Evolutionary conservation across 2,113 vertebrate species (phyloP).

Genomic region (Ctenodactylus gundi): DNA sequence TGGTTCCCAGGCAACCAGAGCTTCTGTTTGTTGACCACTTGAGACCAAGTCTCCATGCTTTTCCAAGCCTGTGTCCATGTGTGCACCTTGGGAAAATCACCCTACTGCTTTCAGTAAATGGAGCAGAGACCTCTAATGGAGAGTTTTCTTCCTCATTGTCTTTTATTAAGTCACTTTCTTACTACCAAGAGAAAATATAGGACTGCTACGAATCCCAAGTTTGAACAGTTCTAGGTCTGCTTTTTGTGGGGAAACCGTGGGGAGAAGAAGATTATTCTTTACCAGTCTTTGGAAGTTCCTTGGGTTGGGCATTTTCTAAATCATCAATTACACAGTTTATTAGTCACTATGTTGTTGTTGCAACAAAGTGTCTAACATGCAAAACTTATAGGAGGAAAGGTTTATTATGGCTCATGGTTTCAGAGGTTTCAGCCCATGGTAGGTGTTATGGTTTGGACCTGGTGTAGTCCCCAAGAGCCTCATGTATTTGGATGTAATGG

Average conservation of each 20-base stretch:
- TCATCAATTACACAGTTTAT: background rate
- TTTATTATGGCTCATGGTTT: background rate
- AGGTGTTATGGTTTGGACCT: no score
- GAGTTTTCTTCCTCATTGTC: background rate
- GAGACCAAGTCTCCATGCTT: background rate
- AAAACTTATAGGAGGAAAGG: background rate
- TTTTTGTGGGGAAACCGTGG: background rate
- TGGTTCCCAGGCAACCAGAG: no score
- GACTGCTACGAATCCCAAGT: background rate
- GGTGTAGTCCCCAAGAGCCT: no score
- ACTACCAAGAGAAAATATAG: background rate
- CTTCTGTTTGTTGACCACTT: accelerated
- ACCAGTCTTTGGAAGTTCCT: background rate
- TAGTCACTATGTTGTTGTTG: background rate
- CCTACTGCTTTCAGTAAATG: background rate
- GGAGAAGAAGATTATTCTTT: background rate
- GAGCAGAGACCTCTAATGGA: background rate
- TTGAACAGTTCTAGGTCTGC: background rate
- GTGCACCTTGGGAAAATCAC: background rate
- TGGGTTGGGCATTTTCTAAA: background rate
- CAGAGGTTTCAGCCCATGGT: background rate
- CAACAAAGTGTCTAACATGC: background rate
- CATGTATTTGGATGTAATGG: no score
- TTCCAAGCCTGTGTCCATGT: accelerated
- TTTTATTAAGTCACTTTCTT: background rate